Conservation (phyloP, 2,888 invertebrate genomes). For the Drosophila testacea region DNA sequence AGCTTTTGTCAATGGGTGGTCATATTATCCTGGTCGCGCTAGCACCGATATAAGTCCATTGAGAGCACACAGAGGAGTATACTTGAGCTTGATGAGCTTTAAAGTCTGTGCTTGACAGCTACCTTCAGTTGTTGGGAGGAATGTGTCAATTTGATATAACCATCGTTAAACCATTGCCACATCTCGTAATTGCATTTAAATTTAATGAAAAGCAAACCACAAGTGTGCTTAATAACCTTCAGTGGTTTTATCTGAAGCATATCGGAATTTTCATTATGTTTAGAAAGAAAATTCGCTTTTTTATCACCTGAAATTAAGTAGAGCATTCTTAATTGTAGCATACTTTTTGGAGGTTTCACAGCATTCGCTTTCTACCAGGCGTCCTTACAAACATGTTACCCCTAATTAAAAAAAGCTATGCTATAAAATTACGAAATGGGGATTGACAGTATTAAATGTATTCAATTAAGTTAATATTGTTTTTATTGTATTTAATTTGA, state of each 20-base stretch:
- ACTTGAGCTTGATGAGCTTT: constrained; percentile 25
- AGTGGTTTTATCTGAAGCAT: neutral
- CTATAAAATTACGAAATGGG: too few relatives aligned
- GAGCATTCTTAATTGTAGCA: too few relatives aligned
- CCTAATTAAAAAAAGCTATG: too few relatives aligned
- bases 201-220: constrained; percentile 48
- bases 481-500: too few relatives aligned
- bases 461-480: too few relatives aligned
- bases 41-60: constrained; percentile 26
- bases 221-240: constrained; percentile 20
- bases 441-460: too few relatives aligned
- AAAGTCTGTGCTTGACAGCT: constrained; percentile 30
- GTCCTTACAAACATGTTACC: too few relatives aligned
- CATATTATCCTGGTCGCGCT: constrained; percentile 5
- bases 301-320: too few relatives aligned
- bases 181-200: constrained; percentile 55
- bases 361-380: too few relatives aligned
- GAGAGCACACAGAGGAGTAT: constrained; percentile 22
- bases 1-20: constrained; percentile 46
- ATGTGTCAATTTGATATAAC: constrained; percentile 44
- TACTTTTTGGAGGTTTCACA: too few relatives aligned
- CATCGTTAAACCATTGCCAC: constrained; percentile 13
- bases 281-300: neutral
- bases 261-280: neutral
- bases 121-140: neutral